Base-by-base conservation (phyloP, 2,888 invertebrate species). In the Caenorhabditis zanzibari region DNA sequence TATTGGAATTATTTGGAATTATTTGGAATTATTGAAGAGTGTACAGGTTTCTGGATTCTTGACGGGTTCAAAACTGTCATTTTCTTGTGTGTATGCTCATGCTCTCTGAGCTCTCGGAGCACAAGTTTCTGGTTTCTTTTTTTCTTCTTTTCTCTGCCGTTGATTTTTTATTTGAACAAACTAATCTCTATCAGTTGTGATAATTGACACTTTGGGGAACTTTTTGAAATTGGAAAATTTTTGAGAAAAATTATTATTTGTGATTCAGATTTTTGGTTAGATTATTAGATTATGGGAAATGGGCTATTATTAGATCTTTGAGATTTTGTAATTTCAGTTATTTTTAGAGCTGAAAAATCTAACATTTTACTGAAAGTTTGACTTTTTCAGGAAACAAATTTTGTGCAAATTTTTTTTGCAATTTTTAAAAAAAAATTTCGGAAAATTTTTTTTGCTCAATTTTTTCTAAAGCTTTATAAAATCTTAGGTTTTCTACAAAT, bases 51-150 rank as follows among this genome's bases (percentile, higher is more conserved):
- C 35, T 35, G 22, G 28, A 6, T 32, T 54, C n/a, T 35, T 41
- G 52, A 26, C 49, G 41, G 63, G 75, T 75, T 75, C 75, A 75
- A 75, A 75, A 66, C 54, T 75, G 75, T 75, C 75, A 69, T 9
- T 49, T 12, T 58, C 6, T 32, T 12, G 19, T n/a, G 14, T 66
- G 28, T 52, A 4, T 49, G 35, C 52, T 28, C 19, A 38, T 68
- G 68, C 71, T 59, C 71, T 58, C 28, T 59, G 56, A 58, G 41
- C 71, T 58, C 54, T 47, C 56, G n/a, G 24, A 66, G 44, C 52
- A 73, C n/a, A n/a, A n/a, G n/a, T 56, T 75, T 75, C 64, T 75
- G 38, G 76, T 76, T 76, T 75, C 32, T n/a, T n/a, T 6, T 32
- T 73, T n/a, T n/a, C n/a, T n/a, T n/a, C n/a, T n/a, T n/a, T n/a